These are phyloP conservation scores for Xiphophorus birchmanni DNA, from an alignment of 2,797 vertebrate genomes.

Conservation along the genomic window DNA sequence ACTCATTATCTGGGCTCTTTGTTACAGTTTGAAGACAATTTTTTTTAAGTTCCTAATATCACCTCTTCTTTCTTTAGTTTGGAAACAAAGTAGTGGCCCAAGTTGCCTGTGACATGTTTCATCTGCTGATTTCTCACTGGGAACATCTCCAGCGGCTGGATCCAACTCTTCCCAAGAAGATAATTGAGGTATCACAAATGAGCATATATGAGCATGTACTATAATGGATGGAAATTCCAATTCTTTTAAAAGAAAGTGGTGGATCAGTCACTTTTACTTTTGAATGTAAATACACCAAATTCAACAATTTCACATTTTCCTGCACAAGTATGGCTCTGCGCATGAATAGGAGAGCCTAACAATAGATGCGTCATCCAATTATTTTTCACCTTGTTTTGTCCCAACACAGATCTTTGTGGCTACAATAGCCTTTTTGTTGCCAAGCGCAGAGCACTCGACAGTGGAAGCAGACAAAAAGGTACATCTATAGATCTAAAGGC, in stretches of 20 bases:
- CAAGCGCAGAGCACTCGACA: slow-evolving; percentile 92
- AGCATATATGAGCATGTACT: not conserved
- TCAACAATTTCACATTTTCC: slow-evolving; percentile 29
- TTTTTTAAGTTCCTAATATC: not conserved
- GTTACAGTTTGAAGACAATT: not conserved
- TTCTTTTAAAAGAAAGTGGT: not conserved
- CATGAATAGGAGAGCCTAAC: slow-evolving; percentile 47
- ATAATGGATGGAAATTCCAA: not conserved
- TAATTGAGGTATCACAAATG: slow-evolving; percentile 87
- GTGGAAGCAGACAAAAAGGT: slow-evolving; percentile 98
- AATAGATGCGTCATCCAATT: slow-evolving; percentile 66
- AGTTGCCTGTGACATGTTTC: slow-evolving; percentile 93
- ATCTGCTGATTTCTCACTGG: slow-evolving; percentile 94
- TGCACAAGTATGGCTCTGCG: slow-evolving; percentile 36
- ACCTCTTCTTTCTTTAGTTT: slow-evolving; percentile 78
- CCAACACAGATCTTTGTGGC: slow-evolving; percentile 93
- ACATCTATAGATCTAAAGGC: slow-evolving; percentile 71
- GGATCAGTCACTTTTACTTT: slow-evolving; percentile 15
- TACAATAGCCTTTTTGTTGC: slow-evolving; percentile 96
- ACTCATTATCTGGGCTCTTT: not conserved
- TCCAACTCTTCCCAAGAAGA: slow-evolving; percentile 88
- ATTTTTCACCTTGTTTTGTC: slow-evolving; percentile 68
- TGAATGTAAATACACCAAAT: slow-evolving; percentile 18
- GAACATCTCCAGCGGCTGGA: slow-evolving; percentile 90
- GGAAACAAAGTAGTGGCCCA: slow-evolving; percentile 94